Evolutionary conservation across 1,140 invertebrate genomes (phyloP).

Genomic region (Drosophila navojoa): DNA sequence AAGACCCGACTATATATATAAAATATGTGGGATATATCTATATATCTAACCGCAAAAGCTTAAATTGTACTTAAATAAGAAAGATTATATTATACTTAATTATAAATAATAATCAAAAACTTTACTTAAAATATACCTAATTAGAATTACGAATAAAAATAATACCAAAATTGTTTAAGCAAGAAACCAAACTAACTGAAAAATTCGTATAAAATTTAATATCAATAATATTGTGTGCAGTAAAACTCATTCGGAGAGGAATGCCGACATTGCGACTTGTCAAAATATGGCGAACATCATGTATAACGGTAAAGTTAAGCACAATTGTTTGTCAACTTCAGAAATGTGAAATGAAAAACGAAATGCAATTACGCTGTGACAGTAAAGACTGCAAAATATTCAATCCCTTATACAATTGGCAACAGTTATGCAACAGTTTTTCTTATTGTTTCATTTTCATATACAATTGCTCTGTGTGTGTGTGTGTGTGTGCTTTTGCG

Average conservation of each 20-base stretch:
- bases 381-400: slow-evolving; percentile 10
- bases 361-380: slow-evolving; percentile 8
- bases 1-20: too few species aligned
- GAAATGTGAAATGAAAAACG: slow-evolving; percentile 22
- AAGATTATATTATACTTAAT: too few species aligned
- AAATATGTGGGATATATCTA: too few species aligned
- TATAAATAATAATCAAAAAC: too few species aligned
- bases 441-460: not conserved
- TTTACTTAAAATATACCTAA: too few species aligned
- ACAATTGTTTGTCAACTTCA: not conserved
- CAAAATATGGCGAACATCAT: slow-evolving; percentile 1
- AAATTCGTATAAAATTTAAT: not conserved
- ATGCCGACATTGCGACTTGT: not conserved
- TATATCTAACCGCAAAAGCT: too few species aligned
- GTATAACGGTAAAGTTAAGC: slow-evolving; percentile 4
- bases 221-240: not conserved
- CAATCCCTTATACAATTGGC: slow-evolving; percentile 17
- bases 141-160: too few species aligned
- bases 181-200: too few species aligned
- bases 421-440: slow-evolving; percentile 8
- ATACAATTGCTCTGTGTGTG: not conserved
- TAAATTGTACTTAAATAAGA: too few species aligned
- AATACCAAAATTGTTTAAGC: too few species aligned
- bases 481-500: too few species aligned
- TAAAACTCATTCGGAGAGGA: not conserved